Evolutionary conservation across 1,140 invertebrate genomes (phyloP), one percentile per base, ranked within the genome.

Genomic region (Xylocopa sonorina): DNA sequence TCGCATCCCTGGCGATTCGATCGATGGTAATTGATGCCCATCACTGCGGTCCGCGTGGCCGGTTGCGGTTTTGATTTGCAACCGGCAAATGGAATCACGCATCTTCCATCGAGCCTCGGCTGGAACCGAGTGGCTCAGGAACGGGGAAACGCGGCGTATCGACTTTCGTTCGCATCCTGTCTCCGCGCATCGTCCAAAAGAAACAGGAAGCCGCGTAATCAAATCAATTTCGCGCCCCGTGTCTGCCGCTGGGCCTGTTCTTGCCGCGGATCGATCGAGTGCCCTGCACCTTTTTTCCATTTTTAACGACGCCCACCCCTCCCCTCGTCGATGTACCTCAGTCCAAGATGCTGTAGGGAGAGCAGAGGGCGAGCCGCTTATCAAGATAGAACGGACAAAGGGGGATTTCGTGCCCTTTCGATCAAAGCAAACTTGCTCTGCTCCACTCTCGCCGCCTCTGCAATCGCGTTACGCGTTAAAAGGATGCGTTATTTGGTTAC

Each of bases 61-160:
- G 55, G 63, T 66, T 88, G 86, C 75, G 86, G 86, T 88, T 88
- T 87, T 73, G 85, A 88, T 87, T 88, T 82, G 80, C 85, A 71
- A 83, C 78, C 71, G 80, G 78, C 80, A 87, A 88, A 87, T 88
- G 86, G 83, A 86, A 86, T 86, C 84, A 85, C 84, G 84, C 77
- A 57, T 86, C 80, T 67, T 76, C 62, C 55, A 29, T 41, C 51
- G 68, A 66, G 50, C 64, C 69, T 53, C 53, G 38, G 57, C 58
- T 75, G 60, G 81, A 85, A 85, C 81, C 83, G 82, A 84, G 62
- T n/a, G n/a, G n/a, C 55, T 66, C 41, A 41, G 24, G 57, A 57
- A 64, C 27, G 79, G 57, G 57, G 29, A 75, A 75, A 69, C 53
- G 16, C 50, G 24, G 5, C 18, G 73, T n/a, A 77, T 69, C 74